Conservation (phyloP, 2,888 invertebrate species). For the Melikaiella ostensackeni region DNA sequence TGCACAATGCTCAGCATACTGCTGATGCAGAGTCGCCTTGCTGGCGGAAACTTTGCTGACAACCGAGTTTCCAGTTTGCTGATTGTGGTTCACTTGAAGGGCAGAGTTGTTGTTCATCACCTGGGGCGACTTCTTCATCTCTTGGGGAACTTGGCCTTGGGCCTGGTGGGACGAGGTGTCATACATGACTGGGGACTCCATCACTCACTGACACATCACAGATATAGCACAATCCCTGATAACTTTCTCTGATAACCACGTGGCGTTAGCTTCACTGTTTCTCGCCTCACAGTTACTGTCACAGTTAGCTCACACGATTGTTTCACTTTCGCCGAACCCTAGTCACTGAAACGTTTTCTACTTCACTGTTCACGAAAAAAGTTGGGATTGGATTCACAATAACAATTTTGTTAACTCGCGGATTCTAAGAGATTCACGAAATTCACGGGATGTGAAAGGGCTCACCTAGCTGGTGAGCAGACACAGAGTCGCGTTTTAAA, state of each 20-base stretch:
- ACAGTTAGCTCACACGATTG: slow-evolving; percentile 37
- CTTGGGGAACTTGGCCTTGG: slow-evolving; percentile 77
- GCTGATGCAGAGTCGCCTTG: slow-evolving; percentile 84
- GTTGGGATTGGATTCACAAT: background rate
- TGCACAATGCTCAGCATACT: slow-evolving; percentile 84
- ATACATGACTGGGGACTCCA: slow-evolving; percentile 94
- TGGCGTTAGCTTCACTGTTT: slow-evolving; percentile 27
- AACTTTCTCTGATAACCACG: slow-evolving; percentile 17
- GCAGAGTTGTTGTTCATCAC: slow-evolving; percentile 78
- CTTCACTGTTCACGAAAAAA: slow-evolving; percentile 2
- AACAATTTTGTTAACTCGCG: background rate
- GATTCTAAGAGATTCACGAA: background rate
- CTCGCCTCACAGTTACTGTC: slow-evolving; percentile 22
- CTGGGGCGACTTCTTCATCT: slow-evolving; percentile 81
- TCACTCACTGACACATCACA: slow-evolving; percentile 76
- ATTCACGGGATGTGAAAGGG: background rate
- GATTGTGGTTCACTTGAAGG: slow-evolving; percentile 78
- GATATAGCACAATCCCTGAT: slow-evolving; percentile 23
- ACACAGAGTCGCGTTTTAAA: slow-evolving; percentile 6
- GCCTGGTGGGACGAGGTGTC: slow-evolving; percentile 82
- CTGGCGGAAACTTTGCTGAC: slow-evolving; percentile 76
- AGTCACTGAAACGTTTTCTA: background rate
- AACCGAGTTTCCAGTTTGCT: slow-evolving; percentile 79
- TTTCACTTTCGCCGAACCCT: background rate
- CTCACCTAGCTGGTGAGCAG: background rate